phyloP scores from a whole-genome alignment of 2,113 vertebrate genomes.

The Pedetes capensis region DNA sequence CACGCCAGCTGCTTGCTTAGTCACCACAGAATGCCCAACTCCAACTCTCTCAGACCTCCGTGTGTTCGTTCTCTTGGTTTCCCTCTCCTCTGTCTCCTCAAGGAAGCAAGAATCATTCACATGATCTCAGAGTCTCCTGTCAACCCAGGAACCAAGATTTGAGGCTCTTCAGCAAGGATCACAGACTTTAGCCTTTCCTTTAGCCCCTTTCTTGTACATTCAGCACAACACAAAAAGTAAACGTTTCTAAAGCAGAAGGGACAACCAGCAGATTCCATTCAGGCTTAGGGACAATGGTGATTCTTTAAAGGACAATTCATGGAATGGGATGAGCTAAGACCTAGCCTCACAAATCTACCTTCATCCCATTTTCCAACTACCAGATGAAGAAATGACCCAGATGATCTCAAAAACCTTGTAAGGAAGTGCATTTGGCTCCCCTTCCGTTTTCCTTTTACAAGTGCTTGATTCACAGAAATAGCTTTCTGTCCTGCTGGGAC shows the following conservation, averaged over 20 bases:
- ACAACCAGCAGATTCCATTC: background rate
- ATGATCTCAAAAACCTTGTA: background rate
- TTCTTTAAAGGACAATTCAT: background rate
- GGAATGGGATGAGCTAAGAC: background rate
- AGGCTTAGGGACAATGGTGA: background rate
- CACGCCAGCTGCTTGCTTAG: slow-evolving; percentile 75
- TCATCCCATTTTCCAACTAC: background rate
- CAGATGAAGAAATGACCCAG: background rate
- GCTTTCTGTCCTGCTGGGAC: background rate
- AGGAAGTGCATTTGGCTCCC: background rate
- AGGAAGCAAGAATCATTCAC: background rate
- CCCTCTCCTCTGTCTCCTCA: background rate
- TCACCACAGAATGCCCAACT: slow-evolving; percentile 52
- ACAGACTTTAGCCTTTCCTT: background rate
- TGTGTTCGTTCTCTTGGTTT: slow-evolving; percentile 1
- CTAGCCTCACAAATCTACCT: background rate
- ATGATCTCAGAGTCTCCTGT: background rate
- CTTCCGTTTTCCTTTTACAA: background rate
- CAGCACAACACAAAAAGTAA: background rate
- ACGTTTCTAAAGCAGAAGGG: background rate
- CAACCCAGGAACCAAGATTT: background rate
- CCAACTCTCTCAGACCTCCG: background rate
- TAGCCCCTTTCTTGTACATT: background rate
- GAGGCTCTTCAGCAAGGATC: background rate
- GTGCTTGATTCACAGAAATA: background rate